Conservation (phyloP, 2,113 vertebrate species). For the Hymenochirus boettgeri region DNA sequence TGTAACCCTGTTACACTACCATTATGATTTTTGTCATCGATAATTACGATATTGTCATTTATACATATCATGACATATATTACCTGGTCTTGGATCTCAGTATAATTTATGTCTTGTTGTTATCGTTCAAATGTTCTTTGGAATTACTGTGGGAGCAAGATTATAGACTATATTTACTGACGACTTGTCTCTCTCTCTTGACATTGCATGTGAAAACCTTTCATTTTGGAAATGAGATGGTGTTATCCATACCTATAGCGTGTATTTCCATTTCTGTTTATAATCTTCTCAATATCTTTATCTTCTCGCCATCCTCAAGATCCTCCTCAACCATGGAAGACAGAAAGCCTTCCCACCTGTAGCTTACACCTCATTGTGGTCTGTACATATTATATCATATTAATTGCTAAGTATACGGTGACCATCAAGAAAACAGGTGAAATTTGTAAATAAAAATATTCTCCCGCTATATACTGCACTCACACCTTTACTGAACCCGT, state of each 20-base stretch:
- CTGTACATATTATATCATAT: background rate
- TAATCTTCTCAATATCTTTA: background rate
- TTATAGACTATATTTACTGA: constrained; percentile 9
- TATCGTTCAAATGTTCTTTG: constrained; percentile 13
- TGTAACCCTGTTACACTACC: constrained; percentile 42
- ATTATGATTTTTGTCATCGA: no score
- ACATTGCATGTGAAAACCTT: background rate
- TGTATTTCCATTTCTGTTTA: background rate
- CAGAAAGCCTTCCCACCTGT: constrained; percentile 10
- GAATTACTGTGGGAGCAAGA: constrained; percentile 4
- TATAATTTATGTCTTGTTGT: constrained; percentile 29
- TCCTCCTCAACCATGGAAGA: background rate
- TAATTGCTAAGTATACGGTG: background rate
- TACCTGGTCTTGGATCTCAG: constrained; percentile 34
- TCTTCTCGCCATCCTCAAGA: background rate
- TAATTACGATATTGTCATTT: constrained; percentile 31
- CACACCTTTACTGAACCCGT: background rate
- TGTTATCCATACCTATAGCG: constrained; percentile 2
- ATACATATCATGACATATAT: constrained; percentile 28
- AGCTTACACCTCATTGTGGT: constrained; percentile 5
- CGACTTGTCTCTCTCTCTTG: background rate
- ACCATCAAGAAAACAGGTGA: background rate
- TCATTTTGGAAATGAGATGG: background rate
- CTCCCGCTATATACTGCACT: background rate
- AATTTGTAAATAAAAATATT: background rate